Conservation (phyloP, 2,888 invertebrate species). For the Leptinotarsa rubiginosa region DNA sequence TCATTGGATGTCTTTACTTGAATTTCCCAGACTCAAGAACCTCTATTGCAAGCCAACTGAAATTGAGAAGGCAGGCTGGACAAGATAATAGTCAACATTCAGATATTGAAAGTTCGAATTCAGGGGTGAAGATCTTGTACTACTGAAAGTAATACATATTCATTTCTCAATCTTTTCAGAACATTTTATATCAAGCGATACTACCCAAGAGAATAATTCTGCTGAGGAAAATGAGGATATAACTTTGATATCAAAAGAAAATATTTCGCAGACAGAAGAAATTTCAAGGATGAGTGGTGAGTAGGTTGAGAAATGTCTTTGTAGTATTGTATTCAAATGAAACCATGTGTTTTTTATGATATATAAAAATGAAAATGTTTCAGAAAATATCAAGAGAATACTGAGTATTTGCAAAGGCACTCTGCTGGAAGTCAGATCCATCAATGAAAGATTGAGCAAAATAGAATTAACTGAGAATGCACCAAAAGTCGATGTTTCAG, state of each 20-base stretch:
- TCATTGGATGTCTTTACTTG: constrained; percentile 7
- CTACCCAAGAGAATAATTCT: constrained; percentile 7
- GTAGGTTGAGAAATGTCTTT: constrained; percentile 18
- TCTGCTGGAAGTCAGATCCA: neutral
- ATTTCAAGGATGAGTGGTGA: constrained; percentile 20
- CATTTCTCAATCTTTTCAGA: constrained; percentile 12
- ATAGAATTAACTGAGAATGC: constrained; percentile 23
- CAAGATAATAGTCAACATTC: constrained; percentile 13
- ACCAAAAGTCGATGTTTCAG: constrained; percentile 14
- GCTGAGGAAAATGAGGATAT: constrained; percentile 15
- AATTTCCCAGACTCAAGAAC: constrained; percentile 12
- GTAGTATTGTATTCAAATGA: constrained; percentile 13
- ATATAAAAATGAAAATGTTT: constrained; percentile 1
- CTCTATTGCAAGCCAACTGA: neutral
- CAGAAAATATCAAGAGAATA: constrained; percentile 17
- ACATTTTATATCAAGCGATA: constrained; percentile 9
- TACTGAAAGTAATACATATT: constrained; percentile 19
- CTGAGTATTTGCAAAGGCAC: constrained; percentile 19
- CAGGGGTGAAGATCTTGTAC: constrained; percentile 12
- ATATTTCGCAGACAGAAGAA: constrained; percentile 16
- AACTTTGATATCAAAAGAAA: constrained; percentile 18
- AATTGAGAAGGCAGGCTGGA: constrained; percentile 19
- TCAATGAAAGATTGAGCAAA: constrained; percentile 21
- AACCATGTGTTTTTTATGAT: constrained; percentile 14
- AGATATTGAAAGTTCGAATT: constrained; percentile 11